Percentiles rank a stretch among this genome's conserved stretches.
Conservation (phyloP, 2,113 vertebrate species). For the Leptobrachium leishanense region DNA sequence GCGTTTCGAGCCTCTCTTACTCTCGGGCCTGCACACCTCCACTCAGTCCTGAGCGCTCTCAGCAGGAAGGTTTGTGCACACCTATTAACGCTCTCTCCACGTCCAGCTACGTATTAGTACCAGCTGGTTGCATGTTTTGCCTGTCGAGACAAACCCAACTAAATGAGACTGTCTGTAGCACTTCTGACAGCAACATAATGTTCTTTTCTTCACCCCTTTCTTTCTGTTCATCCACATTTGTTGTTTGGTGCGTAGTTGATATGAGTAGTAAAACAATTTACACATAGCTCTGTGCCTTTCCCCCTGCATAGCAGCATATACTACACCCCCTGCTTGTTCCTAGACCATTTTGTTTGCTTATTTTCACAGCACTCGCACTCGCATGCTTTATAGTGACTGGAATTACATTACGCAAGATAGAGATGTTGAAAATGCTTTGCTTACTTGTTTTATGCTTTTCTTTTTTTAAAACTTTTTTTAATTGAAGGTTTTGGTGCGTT, state of each 20-base stretch:
- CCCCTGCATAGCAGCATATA: constrained; percentile 74
- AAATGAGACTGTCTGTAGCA: constrained; percentile 73
- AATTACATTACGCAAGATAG: constrained; percentile 73
- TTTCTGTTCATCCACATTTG: constrained; percentile 57
- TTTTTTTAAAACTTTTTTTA: constrained; percentile 21
- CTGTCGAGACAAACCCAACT: constrained; percentile 77
- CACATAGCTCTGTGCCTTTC: constrained; percentile 71
- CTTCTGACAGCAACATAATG: constrained; percentile 73
- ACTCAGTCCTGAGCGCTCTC: constrained; percentile 84
- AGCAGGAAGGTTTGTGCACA: constrained; percentile 86
- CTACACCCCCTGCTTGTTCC: constrained; percentile 79
- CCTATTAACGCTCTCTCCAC: constrained; percentile 80
- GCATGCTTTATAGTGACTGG: constrained; percentile 77
- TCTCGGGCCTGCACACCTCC: constrained; percentile 82
- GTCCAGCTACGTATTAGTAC: constrained; percentile 78
- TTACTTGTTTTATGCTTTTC: constrained; percentile 71
- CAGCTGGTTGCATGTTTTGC: constrained; percentile 86
- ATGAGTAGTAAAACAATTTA: constrained; percentile 72
- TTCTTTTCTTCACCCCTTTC: constrained; percentile 48
- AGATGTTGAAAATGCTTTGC: constrained; percentile 79
- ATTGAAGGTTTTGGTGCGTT: constrained; percentile 54
- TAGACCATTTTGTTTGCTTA: constrained; percentile 67
- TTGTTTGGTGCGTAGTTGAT: constrained; percentile 57
- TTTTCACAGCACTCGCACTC: constrained; percentile 80
- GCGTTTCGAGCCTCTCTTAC: constrained; percentile 81